Percentiles rank a stretch among this genome's conserved stretches.
Evolutionary conservation across 2,888 invertebrate genomes (phyloP).

Genomic region (Neoaliturus tenellus): DNA sequence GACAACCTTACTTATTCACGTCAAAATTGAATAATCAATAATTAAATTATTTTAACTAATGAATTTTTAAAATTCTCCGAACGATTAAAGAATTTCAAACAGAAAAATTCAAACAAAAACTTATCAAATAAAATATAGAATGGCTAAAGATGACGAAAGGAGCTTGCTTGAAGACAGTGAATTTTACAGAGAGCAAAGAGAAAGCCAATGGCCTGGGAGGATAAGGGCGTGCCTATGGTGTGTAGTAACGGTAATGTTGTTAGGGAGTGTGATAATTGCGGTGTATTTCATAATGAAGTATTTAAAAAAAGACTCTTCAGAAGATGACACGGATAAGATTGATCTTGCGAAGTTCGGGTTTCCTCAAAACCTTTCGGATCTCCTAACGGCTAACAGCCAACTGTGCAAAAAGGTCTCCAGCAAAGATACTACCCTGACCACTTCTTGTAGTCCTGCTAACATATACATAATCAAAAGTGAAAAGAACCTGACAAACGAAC

Average conservation of each 20-base stretch:
- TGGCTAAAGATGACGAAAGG: background rate
- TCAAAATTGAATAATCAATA: too few relatives aligned
- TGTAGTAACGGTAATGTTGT: background rate
- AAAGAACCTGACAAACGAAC: conserved; percentile 1
- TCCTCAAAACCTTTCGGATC: conserved; percentile 9
- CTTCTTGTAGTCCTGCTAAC: background rate
- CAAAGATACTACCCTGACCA: background rate
- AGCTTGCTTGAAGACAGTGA: background rate
- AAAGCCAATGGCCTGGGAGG: background rate
- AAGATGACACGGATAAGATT: background rate
- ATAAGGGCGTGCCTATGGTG: conserved; percentile 4
- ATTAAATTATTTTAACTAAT: too few relatives aligned
- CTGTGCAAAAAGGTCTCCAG: background rate
- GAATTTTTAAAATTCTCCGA: too few relatives aligned
- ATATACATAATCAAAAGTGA: conserved; percentile 23
- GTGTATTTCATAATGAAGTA: background rate
- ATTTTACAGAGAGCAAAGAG: background rate
- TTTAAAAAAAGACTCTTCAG: background rate
- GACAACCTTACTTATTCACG: too few relatives aligned
- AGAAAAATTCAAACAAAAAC: too few relatives aligned
- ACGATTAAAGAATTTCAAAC: too few relatives aligned
- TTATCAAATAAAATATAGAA: background rate
- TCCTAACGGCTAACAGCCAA: background rate
- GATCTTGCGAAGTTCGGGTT: background rate
- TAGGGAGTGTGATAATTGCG: background rate